Evolutionary conservation across 2,113 vertebrate species (phyloP).

Genomic region (Xenopus borealis): DNA sequence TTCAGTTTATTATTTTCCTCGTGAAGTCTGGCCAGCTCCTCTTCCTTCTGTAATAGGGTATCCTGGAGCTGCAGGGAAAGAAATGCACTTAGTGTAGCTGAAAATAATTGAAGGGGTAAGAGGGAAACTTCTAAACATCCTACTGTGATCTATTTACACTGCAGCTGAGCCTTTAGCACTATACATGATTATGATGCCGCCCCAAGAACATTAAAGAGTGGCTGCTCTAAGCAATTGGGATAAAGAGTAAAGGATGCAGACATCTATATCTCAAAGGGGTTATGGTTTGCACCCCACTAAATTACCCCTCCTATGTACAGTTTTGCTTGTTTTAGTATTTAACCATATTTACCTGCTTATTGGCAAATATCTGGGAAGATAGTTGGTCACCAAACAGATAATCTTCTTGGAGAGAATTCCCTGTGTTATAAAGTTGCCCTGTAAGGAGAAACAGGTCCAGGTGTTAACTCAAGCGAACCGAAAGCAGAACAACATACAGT

Average conservation of each 20-base stretch:
- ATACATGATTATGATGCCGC: not conserved
- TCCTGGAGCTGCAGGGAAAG: slow-evolving; percentile 80
- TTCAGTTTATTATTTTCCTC: slow-evolving; percentile 88
- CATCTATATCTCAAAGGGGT: too few species aligned
- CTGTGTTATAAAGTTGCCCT: slow-evolving; percentile 49
- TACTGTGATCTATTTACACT: not conserved
- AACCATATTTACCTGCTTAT: slow-evolving; percentile 77
- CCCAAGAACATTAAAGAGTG: too few species aligned
- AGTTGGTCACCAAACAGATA: slow-evolving; percentile 69
- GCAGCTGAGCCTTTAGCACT: not conserved
- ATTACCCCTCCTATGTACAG: not conserved
- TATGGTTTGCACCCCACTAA: too few species aligned
- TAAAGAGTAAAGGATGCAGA: too few species aligned
- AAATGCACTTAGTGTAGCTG: not conserved
- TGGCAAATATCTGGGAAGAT: slow-evolving; percentile 83
- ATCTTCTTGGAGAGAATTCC: slow-evolving; percentile 48
- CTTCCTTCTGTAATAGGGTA: slow-evolving; percentile 86
- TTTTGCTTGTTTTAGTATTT: too few species aligned
- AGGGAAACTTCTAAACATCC: not conserved
- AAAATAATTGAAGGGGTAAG: not conserved
- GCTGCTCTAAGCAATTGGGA: too few species aligned
- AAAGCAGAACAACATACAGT: too few species aligned
- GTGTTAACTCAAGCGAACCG: too few species aligned
- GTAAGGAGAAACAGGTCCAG: slow-evolving; percentile 14
- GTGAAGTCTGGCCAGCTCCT: slow-evolving; percentile 85